Conservation (phyloP, 2,888 invertebrate genomes). For the Phortica magna region DNA sequence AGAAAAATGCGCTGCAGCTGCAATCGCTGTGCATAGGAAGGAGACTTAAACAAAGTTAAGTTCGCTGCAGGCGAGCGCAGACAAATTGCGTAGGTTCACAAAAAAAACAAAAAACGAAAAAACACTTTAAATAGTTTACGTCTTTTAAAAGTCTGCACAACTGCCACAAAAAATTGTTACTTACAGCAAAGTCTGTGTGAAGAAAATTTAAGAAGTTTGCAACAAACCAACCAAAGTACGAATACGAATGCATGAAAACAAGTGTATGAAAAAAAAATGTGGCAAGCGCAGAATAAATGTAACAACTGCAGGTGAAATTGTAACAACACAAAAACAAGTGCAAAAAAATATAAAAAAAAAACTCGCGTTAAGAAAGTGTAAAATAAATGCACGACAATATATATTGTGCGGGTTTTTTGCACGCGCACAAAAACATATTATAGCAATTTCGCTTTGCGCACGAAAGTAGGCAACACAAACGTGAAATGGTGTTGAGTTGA, state of each 20-base stretch:
- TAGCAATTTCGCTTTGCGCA: conserved; percentile 35
- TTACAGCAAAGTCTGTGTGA: conserved; percentile 35
- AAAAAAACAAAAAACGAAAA: conserved; percentile 65
- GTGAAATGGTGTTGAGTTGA: conserved; percentile 2
- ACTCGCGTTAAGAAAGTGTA: conserved; percentile 15
- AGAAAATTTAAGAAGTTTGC: conserved; percentile 65
- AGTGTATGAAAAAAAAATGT: conserved; percentile 64
- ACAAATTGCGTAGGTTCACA: conserved; percentile 65
- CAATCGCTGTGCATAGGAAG: not conserved
- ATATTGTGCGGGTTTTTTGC: conserved; percentile 50
- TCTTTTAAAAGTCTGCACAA: conserved; percentile 47
- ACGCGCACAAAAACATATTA: not conserved
- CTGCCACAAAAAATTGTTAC: not conserved
- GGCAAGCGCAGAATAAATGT: conserved; percentile 59
- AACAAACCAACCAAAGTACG: not conserved
- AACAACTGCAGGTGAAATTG: conserved; percentile 1
- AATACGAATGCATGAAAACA: not conserved
- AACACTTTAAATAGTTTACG: conserved; percentile 59
- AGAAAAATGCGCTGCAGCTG: conserved; percentile 52
- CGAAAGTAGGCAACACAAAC: conserved; percentile 38
- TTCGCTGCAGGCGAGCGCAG: conserved; percentile 59
- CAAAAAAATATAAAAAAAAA: not conserved
- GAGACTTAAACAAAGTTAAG: conserved; percentile 45
- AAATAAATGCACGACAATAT: conserved; percentile 71
- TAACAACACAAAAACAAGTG: not conserved